Evolutionary conservation across 2,797 vertebrate genomes (phyloP).

Genomic region (Sebastes vulpes): DNA sequence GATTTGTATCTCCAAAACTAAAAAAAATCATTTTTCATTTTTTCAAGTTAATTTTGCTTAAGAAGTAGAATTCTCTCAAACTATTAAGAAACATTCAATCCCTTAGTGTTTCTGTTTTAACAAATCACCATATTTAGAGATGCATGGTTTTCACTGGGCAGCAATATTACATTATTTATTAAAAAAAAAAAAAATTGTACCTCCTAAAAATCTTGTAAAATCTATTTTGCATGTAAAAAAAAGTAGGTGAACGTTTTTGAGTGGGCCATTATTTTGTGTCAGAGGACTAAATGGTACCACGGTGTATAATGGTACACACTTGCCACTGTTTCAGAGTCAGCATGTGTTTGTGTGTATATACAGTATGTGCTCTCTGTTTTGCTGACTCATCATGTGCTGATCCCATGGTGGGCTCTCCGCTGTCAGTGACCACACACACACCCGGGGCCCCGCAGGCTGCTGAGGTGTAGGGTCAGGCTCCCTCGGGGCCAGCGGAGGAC

Average conservation of each 20-base stretch:
- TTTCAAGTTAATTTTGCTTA: too few relatives aligned
- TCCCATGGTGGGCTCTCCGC: not conserved
- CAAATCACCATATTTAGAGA: too few relatives aligned
- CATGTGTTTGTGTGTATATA: not conserved
- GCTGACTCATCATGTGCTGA: slow-evolving; percentile 27
- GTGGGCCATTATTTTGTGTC: too few relatives aligned
- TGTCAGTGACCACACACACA: slow-evolving; percentile 13
- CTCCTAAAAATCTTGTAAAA: not conserved
- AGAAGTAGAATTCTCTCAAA: too few relatives aligned
- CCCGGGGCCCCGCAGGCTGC: not conserved
- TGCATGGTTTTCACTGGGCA: too few relatives aligned
- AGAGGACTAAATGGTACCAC: not conserved
- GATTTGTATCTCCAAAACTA: too few relatives aligned
- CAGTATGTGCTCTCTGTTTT: not conserved
- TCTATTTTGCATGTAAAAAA: not conserved
- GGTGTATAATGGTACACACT: not conserved
- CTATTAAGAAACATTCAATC: too few relatives aligned
- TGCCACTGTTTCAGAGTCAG: not conserved
- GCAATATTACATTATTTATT: too few relatives aligned
- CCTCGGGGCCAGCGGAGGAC: not conserved
- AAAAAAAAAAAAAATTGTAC: not conserved
- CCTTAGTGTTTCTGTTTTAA: too few relatives aligned
- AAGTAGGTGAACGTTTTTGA: not conserved
- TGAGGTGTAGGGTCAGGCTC: not conserved
- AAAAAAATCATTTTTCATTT: too few relatives aligned